A percentile compares a stretch with the other conserved stretches of the same genome.
Evolutionary conservation across 2,797 vertebrate species (phyloP).

Genomic region (Lepidocolaptes lacrymiger): DNA sequence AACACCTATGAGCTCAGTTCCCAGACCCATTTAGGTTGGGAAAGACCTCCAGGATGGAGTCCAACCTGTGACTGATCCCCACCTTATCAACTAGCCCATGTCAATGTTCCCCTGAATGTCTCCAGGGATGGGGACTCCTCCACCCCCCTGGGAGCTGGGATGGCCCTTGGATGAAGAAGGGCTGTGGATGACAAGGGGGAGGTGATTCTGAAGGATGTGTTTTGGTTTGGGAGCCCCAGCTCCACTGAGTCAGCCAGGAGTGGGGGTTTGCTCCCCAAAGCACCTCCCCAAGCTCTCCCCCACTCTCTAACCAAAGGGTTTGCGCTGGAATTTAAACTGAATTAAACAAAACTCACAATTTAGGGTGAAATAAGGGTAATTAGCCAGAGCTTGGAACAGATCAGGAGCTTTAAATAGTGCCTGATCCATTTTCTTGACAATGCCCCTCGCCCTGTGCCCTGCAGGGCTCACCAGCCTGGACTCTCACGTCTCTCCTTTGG

Average conservation of each 20-base stretch:
- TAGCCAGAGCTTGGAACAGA: neutral
- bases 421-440: neutral
- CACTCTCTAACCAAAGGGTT: neutral
- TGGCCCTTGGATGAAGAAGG: rapidly evolving
- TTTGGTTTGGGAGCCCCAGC: neutral
- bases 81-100: neutral
- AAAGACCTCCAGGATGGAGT: neutral
- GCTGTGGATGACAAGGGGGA: rapidly evolving
- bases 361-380: neutral
- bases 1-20: too few species aligned
- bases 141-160: rapidly evolving
- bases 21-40: too few species aligned
- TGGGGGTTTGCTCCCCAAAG: rapidly evolving
- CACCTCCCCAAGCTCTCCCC: neutral
- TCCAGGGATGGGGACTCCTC: neutral
- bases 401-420: neutral
- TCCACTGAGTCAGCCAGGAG: rapidly evolving
- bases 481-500: neutral
- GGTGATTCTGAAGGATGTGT: rapidly evolving
- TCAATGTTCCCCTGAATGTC: neutral
- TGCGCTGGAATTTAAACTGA: neutral
- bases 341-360: neutral
- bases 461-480: neutral
- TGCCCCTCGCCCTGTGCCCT: neutral
- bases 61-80: neutral